phyloP scores from a whole-genome alignment of 2,888 invertebrate genomes.

The Eilema griseolum region DNA sequence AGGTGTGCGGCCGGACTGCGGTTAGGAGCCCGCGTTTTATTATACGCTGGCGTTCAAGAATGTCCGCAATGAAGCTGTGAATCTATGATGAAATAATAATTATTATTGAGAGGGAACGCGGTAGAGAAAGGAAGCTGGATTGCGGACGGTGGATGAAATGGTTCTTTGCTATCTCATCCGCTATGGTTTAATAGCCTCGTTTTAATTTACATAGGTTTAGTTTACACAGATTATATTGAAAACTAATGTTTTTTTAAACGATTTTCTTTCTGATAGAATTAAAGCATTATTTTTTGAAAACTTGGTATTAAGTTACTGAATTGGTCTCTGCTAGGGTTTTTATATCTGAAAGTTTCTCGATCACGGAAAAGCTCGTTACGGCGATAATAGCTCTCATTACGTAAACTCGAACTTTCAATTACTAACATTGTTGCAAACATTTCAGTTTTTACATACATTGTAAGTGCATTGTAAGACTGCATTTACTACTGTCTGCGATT shows the following conservation, averaged over 20 bases:
- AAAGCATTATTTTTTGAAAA: background rate
- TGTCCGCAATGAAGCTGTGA: background rate
- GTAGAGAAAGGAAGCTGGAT: too few relatives aligned
- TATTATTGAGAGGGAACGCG: background rate
- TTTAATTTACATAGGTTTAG: background rate
- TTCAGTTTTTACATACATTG: background rate
- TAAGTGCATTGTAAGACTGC: background rate
- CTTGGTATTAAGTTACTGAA: background rate
- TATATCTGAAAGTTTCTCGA: background rate
- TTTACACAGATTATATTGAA: background rate
- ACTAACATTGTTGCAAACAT: background rate
- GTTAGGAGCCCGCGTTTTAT: slow-evolving; percentile 28
- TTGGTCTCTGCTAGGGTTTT: background rate
- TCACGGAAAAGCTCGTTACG: background rate
- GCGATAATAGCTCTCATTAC: background rate
- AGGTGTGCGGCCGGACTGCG: slow-evolving; percentile 22
- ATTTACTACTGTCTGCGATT: background rate
- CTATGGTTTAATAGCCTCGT: too few relatives aligned
- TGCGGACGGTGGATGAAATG: too few relatives aligned
- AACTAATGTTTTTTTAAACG: too few relatives aligned
- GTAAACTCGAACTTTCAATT: background rate
- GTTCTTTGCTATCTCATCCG: too few relatives aligned
- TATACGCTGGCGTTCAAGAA: background rate
- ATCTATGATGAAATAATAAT: slow-evolving; percentile 1
- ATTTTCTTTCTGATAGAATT: background rate